Conservation (phyloP, 2,113 vertebrate species). For the Alligator mississippiensis region DNA sequence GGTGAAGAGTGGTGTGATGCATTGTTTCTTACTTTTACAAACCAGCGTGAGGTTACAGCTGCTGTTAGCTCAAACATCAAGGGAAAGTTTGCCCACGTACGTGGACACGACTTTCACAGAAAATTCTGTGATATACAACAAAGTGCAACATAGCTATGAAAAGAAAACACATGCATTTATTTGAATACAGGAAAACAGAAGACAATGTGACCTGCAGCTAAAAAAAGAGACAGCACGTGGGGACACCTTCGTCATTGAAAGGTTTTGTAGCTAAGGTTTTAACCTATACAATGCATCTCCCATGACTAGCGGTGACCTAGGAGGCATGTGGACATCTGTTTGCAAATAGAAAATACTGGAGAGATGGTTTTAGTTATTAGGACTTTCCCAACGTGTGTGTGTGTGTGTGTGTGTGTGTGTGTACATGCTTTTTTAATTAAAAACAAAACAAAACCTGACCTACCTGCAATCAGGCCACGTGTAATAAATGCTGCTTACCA, state of each 20-base stretch:
- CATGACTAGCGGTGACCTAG: neutral
- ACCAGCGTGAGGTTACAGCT: neutral
- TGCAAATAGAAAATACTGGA: fast-evolving
- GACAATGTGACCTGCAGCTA: neutral
- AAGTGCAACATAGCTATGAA: neutral
- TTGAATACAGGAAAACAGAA: neutral
- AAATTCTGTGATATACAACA: neutral
- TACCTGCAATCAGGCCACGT: too few relatives aligned
- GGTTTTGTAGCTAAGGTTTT: neutral
- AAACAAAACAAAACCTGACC: neutral
- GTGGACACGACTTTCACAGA: neutral
- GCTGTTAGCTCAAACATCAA: too few relatives aligned
- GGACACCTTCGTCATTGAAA: neutral
- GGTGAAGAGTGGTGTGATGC: neutral
- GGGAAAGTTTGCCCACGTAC: too few relatives aligned
- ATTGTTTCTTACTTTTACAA: neutral
- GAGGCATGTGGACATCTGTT: fast-evolving
- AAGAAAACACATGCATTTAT: neutral
- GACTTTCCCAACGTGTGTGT: fast-evolving
- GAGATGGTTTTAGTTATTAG: fast-evolving
- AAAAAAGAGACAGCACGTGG: neutral
- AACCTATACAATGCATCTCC: neutral
- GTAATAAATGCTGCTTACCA: neutral
- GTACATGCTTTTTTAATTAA: neutral
- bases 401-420: neutral